Percentiles rank a stretch among this genome's conserved stretches.
Conservation (phyloP, 2,113 vertebrate genomes). For the Pholis gunnellus region DNA sequence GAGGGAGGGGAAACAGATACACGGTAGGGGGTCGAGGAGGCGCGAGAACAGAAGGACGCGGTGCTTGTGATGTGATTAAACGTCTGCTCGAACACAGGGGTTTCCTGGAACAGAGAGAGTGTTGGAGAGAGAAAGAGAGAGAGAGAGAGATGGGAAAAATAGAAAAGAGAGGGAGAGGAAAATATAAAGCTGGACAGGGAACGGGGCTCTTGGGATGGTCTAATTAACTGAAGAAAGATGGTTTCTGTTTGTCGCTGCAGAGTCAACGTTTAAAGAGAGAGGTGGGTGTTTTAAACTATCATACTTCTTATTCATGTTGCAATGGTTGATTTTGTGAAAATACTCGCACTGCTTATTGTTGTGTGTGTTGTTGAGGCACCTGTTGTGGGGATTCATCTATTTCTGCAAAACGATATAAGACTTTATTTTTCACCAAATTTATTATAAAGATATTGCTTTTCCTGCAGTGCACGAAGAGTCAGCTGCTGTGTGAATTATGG, state of each 20-base stretch:
- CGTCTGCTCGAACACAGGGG: constrained; percentile 67
- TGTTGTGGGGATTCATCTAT: not conserved
- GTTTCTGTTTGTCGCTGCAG: not conserved
- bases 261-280: constrained; percentile 1
- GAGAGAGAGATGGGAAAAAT: constrained; percentile 11
- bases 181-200: constrained; percentile 28
- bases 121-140: constrained; percentile 11
- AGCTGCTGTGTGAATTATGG: not conserved
- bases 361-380: not conserved
- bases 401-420: not conserved
- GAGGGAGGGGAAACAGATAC: constrained; percentile 5
- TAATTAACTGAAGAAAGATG: constrained; percentile 16
- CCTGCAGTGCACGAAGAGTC: not conserved
- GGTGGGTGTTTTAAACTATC: constrained; percentile 39
- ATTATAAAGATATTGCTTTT: not conserved
- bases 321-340: not conserved
- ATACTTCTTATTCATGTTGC: not conserved
- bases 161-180: constrained; percentile 20
- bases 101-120: constrained; percentile 48
- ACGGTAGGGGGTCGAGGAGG: constrained; percentile 39
- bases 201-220: constrained; percentile 30
- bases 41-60: constrained; percentile 52
- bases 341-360: not conserved
- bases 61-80: constrained; percentile 66
- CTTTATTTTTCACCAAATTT: not conserved